These are phyloP conservation scores for Ganaspis brasiliensis DNA, from an alignment of 2,888 invertebrate species.

Conservation along the genomic window DNA sequence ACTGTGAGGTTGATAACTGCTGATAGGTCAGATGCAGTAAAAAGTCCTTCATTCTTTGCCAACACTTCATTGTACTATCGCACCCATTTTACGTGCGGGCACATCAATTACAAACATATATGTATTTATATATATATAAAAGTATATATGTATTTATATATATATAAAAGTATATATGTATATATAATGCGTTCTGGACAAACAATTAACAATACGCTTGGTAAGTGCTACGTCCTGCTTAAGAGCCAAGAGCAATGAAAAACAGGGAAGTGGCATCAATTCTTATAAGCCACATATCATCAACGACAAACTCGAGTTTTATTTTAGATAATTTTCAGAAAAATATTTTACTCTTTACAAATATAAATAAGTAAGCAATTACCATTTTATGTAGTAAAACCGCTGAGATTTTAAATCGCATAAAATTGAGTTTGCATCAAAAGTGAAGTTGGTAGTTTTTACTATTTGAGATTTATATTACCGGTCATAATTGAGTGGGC, in stretches of 20 bases:
- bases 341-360: no score
- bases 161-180: constrained; percentile 39
- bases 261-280: constrained; percentile 33
- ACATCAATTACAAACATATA: constrained; percentile 1
- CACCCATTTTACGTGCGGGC: constrained; percentile 29
- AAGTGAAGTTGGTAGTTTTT: no score
- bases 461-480: no score
- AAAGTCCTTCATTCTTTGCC: constrained; percentile 63
- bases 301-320: constrained; percentile 4
- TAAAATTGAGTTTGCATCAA: no score
- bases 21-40: constrained; percentile 68
- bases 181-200: constrained; percentile 50
- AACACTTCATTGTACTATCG: constrained; percentile 51
- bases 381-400: no score
- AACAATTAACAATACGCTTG: constrained; percentile 46
- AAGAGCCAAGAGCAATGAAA: constrained; percentile 32
- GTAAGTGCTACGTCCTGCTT: constrained; percentile 33
- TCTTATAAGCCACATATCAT: not conserved
- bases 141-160: not conserved
- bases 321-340: constrained; percentile 1
- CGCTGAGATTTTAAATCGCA: no score
- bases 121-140: not conserved
- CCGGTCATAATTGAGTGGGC: no score
- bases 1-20: constrained; percentile 68
- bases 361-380: no score